Base-by-base conservation (phyloP, 2,113 vertebrate genomes). In the Procavia capensis region DNA sequence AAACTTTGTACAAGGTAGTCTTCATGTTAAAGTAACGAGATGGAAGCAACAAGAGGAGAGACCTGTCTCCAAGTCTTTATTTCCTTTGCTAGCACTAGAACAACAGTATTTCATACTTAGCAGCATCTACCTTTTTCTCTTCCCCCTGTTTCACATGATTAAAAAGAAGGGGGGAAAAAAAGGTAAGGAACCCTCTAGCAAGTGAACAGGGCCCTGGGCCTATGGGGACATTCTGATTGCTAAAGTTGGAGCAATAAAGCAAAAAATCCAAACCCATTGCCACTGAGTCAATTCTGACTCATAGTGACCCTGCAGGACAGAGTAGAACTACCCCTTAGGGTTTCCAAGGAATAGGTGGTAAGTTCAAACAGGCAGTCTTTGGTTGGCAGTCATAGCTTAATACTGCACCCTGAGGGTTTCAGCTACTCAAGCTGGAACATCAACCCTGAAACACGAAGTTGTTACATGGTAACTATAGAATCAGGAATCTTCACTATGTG, bases 1-100 rank as follows among this genome's bases (percentile, higher is more conserved):
- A 70, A 7, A 74, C 19, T 75, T 45, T 57, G 57, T 78, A 59
- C 50, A 43, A 70, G 84, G 36, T 39, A 85, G 16, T 41, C 31
- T 89, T 57, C 36, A n/a, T 25, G 9, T 93, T 66, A 93, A 84
- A 61, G n/a, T 76, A 85, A 81, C 19, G 43, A 74, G 54, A 82
- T 50, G 50, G 6, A n/a, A 74, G 50, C 39, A 72, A 68, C 45
- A 94, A 61, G 85, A 50, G 43, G 11, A 75, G 63, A 95, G 34
- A 85, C n/a, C 72, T 78, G 50, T 64, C n/a, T 91, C 63, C 16
- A 94, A 83, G 16, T 9, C 63, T 47, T 59, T 50, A 76, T 95
- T 47, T 47, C 24, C 82, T 90, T 85, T 70, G 43, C 36, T 64
- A 97, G 31, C 57, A 47, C 70, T 88, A 85, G 74, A 68, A 76